Percentiles rank a stretch among this genome's conserved stretches.
Evolutionary conservation across 2,113 vertebrate genomes (phyloP).

Genomic region (Erinaceus europaeus): DNA sequence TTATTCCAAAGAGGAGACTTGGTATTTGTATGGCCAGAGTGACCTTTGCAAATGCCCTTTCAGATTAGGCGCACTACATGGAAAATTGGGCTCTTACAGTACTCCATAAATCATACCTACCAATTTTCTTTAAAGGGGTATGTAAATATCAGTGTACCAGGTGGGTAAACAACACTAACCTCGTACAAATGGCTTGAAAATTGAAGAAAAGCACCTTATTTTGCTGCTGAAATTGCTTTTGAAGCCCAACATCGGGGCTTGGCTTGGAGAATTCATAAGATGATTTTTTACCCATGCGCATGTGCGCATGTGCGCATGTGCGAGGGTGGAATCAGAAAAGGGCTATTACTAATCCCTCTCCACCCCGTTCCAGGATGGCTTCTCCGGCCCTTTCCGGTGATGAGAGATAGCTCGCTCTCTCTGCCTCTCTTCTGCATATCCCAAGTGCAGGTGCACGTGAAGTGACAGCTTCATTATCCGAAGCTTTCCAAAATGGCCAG

Average conservation of each 20-base stretch:
- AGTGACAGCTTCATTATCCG: slow-evolving; percentile 87
- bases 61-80: slow-evolving; percentile 97
- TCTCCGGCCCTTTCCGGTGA: slow-evolving; percentile 87
- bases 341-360: slow-evolving; percentile 94
- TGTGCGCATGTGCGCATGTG: slow-evolving; percentile 87
- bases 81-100: slow-evolving; percentile 98
- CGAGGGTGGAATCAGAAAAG: slow-evolving; percentile 93
- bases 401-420: slow-evolving; percentile 94
- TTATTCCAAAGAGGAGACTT: slow-evolving; percentile 92
- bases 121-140: slow-evolving; percentile 99
- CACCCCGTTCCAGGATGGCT: slow-evolving; percentile 89
- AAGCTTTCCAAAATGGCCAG: slow-evolving; percentile 74
- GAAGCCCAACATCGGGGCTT: slow-evolving; percentile 92
- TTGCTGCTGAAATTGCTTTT: slow-evolving; percentile 99
- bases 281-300: slow-evolving; percentile 96
- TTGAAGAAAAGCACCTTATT: slow-evolving; percentile 99
- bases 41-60: slow-evolving; percentile 96
- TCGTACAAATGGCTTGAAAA: slow-evolving; percentile 99
- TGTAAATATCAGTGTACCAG: slow-evolving; percentile 99
- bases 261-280: slow-evolving; percentile 93
- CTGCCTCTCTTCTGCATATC: slow-evolving; percentile 87
- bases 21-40: slow-evolving; percentile 95
- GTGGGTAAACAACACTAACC: slow-evolving; percentile 99
- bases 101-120: slow-evolving; percentile 99
- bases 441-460: slow-evolving; percentile 88